phyloP scores from a whole-genome alignment of 2,797 vertebrate species.

The Typhlichthys subterraneus region DNA sequence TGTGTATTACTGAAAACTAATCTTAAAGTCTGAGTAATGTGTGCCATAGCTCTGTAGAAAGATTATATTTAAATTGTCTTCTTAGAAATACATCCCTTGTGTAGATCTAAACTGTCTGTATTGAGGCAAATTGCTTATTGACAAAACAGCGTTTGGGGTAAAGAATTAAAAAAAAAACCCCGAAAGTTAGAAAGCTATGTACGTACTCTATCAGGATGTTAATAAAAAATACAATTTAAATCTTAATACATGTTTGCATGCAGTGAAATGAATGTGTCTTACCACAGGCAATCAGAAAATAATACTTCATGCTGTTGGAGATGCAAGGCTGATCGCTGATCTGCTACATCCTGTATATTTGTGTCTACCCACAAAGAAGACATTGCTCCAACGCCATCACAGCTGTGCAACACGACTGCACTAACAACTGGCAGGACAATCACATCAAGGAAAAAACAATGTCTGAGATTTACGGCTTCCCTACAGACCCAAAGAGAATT shows the following conservation, averaged over 20 bases:
- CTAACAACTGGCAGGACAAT: constrained; percentile 11
- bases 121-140: not conserved
- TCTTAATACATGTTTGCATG: not conserved
- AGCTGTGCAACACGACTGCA: constrained; percentile 22
- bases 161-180: not conserved
- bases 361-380: constrained; percentile 17
- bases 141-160: not conserved
- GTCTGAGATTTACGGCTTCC: not conserved
- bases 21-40: no score
- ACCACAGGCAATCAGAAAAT: constrained; percentile 42
- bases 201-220: not conserved
- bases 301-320: constrained; percentile 8
- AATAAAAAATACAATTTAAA: no score
- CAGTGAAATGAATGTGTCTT: constrained; percentile 34
- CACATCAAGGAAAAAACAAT: not conserved
- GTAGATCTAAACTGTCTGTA: not conserved
- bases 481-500: constrained; percentile 7
- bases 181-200: not conserved
- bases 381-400: constrained; percentile 34
- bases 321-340: constrained; percentile 22
- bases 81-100: no score
- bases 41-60: constrained; percentile 2
- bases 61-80: constrained; percentile 10
- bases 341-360: constrained; percentile 29
- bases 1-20: no score